Evolutionary conservation across 2,888 invertebrate species (phyloP).

Genomic region (Molanna angustata): DNA sequence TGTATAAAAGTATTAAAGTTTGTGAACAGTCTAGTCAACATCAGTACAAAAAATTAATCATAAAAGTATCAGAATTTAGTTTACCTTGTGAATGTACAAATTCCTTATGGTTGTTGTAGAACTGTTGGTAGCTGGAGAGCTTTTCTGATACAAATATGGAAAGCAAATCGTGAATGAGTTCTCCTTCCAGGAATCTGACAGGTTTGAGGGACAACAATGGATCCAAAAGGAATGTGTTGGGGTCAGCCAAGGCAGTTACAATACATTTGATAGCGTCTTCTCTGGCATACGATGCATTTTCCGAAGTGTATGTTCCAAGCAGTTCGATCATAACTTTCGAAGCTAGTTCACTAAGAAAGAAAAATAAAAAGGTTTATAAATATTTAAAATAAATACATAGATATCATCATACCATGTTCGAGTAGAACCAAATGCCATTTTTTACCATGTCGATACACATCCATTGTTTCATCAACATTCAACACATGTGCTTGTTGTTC

Average conservation of each 20-base stretch:
- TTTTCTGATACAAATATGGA: slow-evolving; percentile 95
- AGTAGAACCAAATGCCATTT: too few species aligned
- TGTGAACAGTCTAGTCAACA: too few species aligned
- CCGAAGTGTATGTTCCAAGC: slow-evolving; percentile 93
- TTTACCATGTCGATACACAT: too few species aligned
- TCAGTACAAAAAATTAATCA: too few species aligned
- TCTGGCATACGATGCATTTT: slow-evolving; percentile 93
- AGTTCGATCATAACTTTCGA: slow-evolving; percentile 97
- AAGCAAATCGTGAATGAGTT: slow-evolving; percentile 90
- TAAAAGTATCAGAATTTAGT: too few species aligned
- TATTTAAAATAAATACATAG: too few species aligned
- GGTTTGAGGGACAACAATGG: slow-evolving; percentile 92
- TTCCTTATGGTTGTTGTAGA: slow-evolving; percentile 90
- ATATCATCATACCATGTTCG: too few species aligned
- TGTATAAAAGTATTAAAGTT: too few species aligned
- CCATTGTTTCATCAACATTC: too few species aligned
- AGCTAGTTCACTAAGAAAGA: slow-evolving; percentile 72
- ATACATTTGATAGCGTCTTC: slow-evolving; percentile 98
- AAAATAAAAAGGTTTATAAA: too few species aligned
- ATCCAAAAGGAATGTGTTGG: slow-evolving; percentile 92
- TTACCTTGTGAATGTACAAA: slow-evolving; percentile 74
- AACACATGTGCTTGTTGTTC: too few species aligned
- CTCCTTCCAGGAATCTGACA: slow-evolving; percentile 91
- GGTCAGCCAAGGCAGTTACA: slow-evolving; percentile 91
- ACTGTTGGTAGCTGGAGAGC: slow-evolving; percentile 85